These are phyloP conservation scores for Hycleus cichorii DNA, from an alignment of 1,140 invertebrate genomes.

Conservation along the genomic window DNA sequence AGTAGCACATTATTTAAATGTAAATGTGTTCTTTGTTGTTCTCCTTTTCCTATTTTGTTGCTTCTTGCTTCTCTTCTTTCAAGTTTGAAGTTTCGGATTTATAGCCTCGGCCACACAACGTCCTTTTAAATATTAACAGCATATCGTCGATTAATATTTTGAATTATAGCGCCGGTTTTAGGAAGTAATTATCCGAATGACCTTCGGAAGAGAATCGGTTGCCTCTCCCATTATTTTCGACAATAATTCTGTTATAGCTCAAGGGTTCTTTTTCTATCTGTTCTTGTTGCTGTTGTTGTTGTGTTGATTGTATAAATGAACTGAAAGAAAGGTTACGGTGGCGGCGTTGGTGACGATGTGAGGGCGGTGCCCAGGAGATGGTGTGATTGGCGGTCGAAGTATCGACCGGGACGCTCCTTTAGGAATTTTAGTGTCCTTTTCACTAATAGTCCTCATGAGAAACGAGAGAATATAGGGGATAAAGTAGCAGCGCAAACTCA, in stretches of 20 bases:
- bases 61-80: too few species aligned
- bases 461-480: too few species aligned
- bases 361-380: slow-evolving; percentile 4
- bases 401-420: neutral
- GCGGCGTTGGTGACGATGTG: neutral
- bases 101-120: neutral
- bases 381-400: slow-evolving; percentile 9
- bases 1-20: too few species aligned
- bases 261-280: neutral
- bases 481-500: too few species aligned
- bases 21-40: too few species aligned
- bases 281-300: too few species aligned
- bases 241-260: slow-evolving; percentile 2
- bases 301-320: too few species aligned
- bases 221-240: neutral
- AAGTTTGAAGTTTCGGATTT: neutral
- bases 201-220: neutral
- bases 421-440: too few species aligned
- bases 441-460: too few species aligned
- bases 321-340: neutral
- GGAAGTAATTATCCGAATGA: slow-evolving; percentile 18
- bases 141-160: slow-evolving; percentile 21
- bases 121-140: neutral
- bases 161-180: slow-evolving; percentile 17
- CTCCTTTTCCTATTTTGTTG: too few species aligned